Conservation (phyloP, 2,888 invertebrate species). For the Chloroclysta siterata region DNA sequence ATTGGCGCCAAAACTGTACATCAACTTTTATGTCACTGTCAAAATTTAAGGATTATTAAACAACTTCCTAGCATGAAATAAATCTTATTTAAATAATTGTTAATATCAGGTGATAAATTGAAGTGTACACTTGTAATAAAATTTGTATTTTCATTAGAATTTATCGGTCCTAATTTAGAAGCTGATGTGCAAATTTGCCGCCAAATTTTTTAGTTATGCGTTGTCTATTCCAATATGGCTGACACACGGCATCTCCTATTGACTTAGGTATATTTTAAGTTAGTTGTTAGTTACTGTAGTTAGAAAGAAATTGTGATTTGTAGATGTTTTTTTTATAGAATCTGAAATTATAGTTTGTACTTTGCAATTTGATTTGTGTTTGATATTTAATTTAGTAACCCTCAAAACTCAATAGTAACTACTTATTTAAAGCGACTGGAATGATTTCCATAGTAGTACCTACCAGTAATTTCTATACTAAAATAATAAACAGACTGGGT, state of each 20-base stretch:
- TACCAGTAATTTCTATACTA: no score
- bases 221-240: slow-evolving; percentile 24
- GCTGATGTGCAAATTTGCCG: slow-evolving; percentile 6
- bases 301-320: slow-evolving; percentile 28
- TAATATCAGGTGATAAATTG: no score
- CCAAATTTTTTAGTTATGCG: slow-evolving; percentile 11
- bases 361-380: slow-evolving; percentile 34
- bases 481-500: no score
- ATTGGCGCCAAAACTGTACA: slow-evolving; percentile 11
- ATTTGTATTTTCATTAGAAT: no score
- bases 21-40: slow-evolving; percentile 3
- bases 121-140: no score
- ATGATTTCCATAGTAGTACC: no score
- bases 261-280: slow-evolving; percentile 11
- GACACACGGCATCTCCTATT: slow-evolving; percentile 27
- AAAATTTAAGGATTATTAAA: not conserved
- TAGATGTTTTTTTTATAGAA: slow-evolving; percentile 36
- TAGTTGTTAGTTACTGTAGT: slow-evolving; percentile 15
- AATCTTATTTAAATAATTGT: no score
- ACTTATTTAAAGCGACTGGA: no score
- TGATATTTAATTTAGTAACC: slow-evolving; percentile 9
- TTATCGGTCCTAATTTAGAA: not conserved
- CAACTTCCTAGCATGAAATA: no score
- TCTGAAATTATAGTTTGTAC: slow-evolving; percentile 44
- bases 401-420: not conserved